Conservation (phyloP, 2,797 vertebrate species). For the Eupleurogrammus muticus region DNA sequence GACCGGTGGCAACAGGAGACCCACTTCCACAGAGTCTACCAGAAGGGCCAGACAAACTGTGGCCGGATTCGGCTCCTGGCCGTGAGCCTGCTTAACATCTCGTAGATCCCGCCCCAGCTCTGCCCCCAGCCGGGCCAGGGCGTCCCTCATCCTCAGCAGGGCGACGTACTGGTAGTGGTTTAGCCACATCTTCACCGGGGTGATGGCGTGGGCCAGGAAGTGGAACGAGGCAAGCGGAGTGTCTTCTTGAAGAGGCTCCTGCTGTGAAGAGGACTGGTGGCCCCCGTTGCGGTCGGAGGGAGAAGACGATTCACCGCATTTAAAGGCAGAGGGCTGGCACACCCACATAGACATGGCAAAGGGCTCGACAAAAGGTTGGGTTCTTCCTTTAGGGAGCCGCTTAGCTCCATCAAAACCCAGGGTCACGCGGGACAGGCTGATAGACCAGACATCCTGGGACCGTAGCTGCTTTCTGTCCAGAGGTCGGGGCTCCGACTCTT, state of each 20-base stretch:
- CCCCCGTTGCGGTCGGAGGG: conserved; percentile 74
- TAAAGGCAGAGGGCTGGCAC: conserved; percentile 86
- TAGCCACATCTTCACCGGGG: conserved; percentile 88
- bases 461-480: conserved; percentile 67
- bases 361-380: conserved; percentile 90
- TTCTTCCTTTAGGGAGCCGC: conserved; percentile 86
- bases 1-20: conserved; percentile 88
- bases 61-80: conserved; percentile 74
- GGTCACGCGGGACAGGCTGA: conserved; percentile 87
- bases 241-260: conserved; percentile 64
- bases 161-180: conserved; percentile 97
- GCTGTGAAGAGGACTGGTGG: conserved; percentile 59
- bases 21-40: conserved; percentile 87
- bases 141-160: conserved; percentile 93
- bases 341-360: conserved; percentile 92
- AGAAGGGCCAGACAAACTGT: conserved; percentile 87
- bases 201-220: conserved; percentile 81
- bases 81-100: conserved; percentile 80
- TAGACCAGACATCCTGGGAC: conserved; percentile 90
- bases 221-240: conserved; percentile 73
- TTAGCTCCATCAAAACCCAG: conserved; percentile 92
- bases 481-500: conserved; percentile 70
- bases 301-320: conserved; percentile 60
- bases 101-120: conserved; percentile 87
- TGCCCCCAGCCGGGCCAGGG: conserved; percentile 87